Base-by-base conservation (phyloP, 1,140 invertebrate species). In the Neodiprion pinetum region DNA sequence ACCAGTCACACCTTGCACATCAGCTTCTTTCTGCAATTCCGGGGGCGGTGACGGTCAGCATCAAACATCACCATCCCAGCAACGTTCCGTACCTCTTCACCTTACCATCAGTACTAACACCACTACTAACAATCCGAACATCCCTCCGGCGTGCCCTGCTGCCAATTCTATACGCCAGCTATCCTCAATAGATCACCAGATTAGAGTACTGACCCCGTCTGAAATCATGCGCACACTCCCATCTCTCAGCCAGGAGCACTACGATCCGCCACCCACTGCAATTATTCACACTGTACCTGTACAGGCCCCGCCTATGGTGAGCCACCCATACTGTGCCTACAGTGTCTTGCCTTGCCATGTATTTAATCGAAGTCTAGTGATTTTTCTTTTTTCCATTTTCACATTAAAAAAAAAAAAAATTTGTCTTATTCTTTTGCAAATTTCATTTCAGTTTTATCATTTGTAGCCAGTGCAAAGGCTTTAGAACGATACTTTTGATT, bases 201-300 rank as follows among this genome's bases (percentile, higher is more conserved):
- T 95, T 89, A 92, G 94, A 88, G 94, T 95, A 88, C 91, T 95
- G 86, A 95, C 94, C 82, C 94, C 94, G 79, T 95, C 93, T 80
- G 94, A 95, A 92, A 95, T 95, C 86, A 95, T 95, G 94, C 92
- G 93, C 90, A 95, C 94, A 85, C 92, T 95, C 87, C 94, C 94
- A 85, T 94, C 93, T 87, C 91, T 95, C 87, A 90, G 89, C 89
- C 92, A 93, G 90, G 92, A 93, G 89, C 90, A 89, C 86, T 92
- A 92, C 89, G 92, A 92, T 86, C 87, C 90, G 86, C 90, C 89
- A 89, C 87, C 88, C 86, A 86, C 87, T 84, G 85, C 85, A 87
- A 88, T 89, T 86, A 88, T 87, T 88, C 87, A 88, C 86, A 88
- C 87, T 87, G 86, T 88, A 86, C 86, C 85, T 87, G 85, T 88